phyloP scores from a whole-genome alignment of 2,888 invertebrate species.

The Amaurobius ferox region DNA sequence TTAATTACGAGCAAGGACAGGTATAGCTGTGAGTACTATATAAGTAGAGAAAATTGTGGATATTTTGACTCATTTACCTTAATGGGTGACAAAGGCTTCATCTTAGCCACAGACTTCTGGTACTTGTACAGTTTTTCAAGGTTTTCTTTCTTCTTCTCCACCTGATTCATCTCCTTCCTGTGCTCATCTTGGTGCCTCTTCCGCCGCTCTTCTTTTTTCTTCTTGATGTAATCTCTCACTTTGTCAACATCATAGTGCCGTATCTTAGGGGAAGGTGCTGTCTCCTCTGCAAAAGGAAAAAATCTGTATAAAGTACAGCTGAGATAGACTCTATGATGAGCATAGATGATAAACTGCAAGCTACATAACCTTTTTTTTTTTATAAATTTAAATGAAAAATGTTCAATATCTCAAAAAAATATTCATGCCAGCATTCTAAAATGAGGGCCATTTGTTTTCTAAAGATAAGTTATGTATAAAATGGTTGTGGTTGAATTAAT shows the following conservation, averaged over 20 bases:
- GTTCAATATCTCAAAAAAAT: too few relatives aligned
- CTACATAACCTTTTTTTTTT: too few relatives aligned
- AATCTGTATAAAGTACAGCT: too few relatives aligned
- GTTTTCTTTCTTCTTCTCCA: conserved; percentile 78
- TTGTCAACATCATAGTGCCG: conserved; percentile 79
- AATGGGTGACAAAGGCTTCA: conserved; percentile 33
- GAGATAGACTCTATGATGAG: too few relatives aligned
- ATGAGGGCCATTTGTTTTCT: too few relatives aligned
- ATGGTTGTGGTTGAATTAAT: too few relatives aligned
- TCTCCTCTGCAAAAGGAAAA: conserved; percentile 19
- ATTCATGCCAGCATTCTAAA: too few relatives aligned
- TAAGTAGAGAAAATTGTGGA: neutral
- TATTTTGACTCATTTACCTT: conserved; percentile 35
- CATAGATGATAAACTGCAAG: too few relatives aligned
- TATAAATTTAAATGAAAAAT: too few relatives aligned
- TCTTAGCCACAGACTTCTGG: neutral
- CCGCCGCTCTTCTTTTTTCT: conserved; percentile 80
- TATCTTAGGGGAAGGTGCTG: conserved; percentile 43
- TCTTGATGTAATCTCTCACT: conserved; percentile 81
- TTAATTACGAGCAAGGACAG: too few relatives aligned
- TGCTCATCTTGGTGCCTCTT: conserved; percentile 77
- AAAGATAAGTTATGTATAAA: too few relatives aligned
- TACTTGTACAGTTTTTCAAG: conserved; percentile 43
- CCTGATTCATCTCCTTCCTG: conserved; percentile 75
- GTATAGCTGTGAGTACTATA: too few relatives aligned